Evolutionary conservation across 2,888 invertebrate species (phyloP).

Genomic region (Drosophila sordidula): DNA sequence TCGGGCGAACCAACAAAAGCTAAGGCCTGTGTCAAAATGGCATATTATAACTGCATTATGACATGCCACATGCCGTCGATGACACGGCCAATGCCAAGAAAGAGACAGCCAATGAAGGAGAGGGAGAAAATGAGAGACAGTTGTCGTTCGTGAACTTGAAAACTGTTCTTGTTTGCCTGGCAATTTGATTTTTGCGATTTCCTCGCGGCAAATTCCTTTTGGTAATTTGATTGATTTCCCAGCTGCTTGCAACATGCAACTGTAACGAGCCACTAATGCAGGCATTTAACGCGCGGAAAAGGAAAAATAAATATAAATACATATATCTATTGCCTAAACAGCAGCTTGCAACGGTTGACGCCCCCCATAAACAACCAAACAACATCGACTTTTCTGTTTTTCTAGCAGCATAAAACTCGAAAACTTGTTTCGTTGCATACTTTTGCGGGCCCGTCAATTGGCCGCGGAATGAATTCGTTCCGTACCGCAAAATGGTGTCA

Average conservation of each 20-base stretch:
- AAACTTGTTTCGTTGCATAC: slow-evolving; percentile 25
- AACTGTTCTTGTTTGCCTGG: slow-evolving; percentile 40
- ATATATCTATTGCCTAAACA: slow-evolving; percentile 12
- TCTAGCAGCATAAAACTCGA: slow-evolving; percentile 11
- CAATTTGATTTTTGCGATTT: slow-evolving; percentile 28
- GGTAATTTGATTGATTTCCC: slow-evolving; percentile 79
- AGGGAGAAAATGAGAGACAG: slow-evolving; percentile 14
- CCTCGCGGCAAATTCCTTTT: slow-evolving; percentile 47
- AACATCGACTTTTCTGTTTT: slow-evolving; percentile 5
- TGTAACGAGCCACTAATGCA: slow-evolving; percentile 79
- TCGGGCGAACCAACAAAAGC: slow-evolving; percentile 32
- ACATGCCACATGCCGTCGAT: slow-evolving; percentile 66
- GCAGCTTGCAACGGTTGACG: slow-evolving; percentile 26
- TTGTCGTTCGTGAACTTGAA: slow-evolving; percentile 67
- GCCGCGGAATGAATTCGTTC: slow-evolving; percentile 53
- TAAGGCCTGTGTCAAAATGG: slow-evolving; percentile 60
- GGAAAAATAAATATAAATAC: slow-evolving; percentile 34
- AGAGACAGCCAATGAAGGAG: neutral
- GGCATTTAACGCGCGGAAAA: slow-evolving; percentile 66
- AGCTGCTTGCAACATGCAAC: slow-evolving; percentile 65
- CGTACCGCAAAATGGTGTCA: slow-evolving; percentile 43
- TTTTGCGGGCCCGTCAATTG: slow-evolving; percentile 37
- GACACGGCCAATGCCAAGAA: slow-evolving; percentile 41
- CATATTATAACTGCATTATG: slow-evolving; percentile 81
- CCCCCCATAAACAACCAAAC: slow-evolving; percentile 43